phyloP scores from a whole-genome alignment of 1,140 invertebrate species.

The Lasaia peninsularis region DNA sequence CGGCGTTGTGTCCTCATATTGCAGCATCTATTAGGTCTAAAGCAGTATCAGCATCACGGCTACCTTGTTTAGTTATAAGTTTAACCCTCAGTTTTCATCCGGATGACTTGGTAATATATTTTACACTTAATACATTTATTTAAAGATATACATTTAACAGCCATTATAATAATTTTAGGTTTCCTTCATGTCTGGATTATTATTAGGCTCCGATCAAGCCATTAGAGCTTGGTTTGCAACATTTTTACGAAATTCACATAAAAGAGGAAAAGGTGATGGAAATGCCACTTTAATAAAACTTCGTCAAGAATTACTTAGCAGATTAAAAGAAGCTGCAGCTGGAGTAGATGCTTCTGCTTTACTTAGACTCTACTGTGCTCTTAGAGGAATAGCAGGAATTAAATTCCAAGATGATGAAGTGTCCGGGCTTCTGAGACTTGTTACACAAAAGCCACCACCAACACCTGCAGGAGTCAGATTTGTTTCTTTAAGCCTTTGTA shows the following conservation, averaged over 20 bases:
- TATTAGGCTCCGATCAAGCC: constrained; percentile 93
- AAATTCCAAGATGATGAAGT: constrained; percentile 97
- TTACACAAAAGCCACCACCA: constrained; percentile 93
- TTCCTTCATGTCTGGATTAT: constrained; percentile 93
- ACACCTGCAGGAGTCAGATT: constrained; percentile 94
- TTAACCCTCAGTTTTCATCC: constrained; percentile 79
- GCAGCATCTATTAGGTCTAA: constrained; percentile 88
- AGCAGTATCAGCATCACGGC: constrained; percentile 91
- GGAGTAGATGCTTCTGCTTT: constrained; percentile 67
- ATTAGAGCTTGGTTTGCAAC: constrained; percentile 94
- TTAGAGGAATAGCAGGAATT: constrained; percentile 93
- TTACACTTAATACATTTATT: no score
- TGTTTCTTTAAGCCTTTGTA: constrained; percentile 94
- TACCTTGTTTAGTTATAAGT: constrained; percentile 91
- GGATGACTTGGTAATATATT: constrained; percentile 60
- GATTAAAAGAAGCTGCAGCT: constrained; percentile 68
- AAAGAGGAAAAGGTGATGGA: constrained; percentile 86
- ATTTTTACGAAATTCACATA: constrained; percentile 94
- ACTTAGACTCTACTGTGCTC: constrained; percentile 90
- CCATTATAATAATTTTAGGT: constrained; percentile 77
- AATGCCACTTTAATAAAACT: constrained; percentile 85
- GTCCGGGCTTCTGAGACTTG: constrained; percentile 86
- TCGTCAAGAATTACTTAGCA: constrained; percentile 87
- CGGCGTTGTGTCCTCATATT: constrained; percentile 91
- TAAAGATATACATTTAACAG: neutral